Conservation (phyloP, 2,797 vertebrate genomes). For the Hydrolagus colliei region DNA sequence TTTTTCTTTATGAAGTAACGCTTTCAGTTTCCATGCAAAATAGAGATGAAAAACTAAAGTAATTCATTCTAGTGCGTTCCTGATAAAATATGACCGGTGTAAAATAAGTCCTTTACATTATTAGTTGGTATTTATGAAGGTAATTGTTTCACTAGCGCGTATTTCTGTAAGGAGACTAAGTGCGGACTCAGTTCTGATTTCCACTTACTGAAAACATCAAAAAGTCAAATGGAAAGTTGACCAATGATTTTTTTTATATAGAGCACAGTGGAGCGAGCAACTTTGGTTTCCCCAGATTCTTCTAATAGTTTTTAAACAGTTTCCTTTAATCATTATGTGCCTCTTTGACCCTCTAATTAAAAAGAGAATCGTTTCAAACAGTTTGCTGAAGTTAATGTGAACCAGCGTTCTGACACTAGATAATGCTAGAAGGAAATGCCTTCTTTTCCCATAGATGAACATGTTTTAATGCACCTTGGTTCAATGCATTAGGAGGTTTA, state of each 20-base stretch:
- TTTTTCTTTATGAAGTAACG: too few relatives aligned
- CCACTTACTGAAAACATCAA: too few relatives aligned
- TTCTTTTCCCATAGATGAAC: background rate
- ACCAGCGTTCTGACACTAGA: background rate
- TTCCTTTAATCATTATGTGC: background rate
- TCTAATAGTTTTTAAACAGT: background rate
- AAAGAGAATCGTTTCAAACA: background rate
- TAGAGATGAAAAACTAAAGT: background rate
- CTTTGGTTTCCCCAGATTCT: background rate
- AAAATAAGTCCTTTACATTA: background rate
- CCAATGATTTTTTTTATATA: background rate
- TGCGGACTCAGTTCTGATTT: background rate
- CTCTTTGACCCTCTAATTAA: background rate
- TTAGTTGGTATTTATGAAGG: background rate
- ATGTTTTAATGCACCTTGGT: background rate
- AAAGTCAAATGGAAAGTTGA: background rate
- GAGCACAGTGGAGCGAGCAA: background rate
- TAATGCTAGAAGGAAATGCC: too few relatives aligned
- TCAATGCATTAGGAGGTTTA: background rate
- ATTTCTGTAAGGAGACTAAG: background rate
- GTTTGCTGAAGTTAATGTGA: background rate
- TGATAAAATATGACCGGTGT: background rate
- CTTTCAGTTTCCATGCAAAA: background rate
- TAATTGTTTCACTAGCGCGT: background rate
- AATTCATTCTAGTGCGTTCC: background rate